Evolutionary conservation across 2,888 invertebrate species (phyloP).

Genomic region (Mythimna loreyi): DNA sequence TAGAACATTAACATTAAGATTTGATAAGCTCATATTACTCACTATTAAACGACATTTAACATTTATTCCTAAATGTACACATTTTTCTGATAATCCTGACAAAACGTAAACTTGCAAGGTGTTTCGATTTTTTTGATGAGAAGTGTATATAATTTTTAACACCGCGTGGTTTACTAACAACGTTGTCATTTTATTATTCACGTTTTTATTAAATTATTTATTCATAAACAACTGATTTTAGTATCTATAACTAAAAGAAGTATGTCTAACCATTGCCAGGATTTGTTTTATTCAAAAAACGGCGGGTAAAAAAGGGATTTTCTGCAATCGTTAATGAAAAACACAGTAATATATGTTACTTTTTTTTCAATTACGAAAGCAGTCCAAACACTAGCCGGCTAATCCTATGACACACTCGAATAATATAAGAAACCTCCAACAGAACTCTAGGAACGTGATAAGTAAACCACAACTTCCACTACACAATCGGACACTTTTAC

Average conservation of each 20-base stretch:
- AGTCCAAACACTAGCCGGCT: constrained; percentile 7
- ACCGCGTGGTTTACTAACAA: constrained; percentile 42
- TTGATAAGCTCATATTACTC: no score
- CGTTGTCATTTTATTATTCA: constrained; percentile 24
- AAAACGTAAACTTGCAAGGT: no score
- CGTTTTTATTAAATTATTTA: neutral
- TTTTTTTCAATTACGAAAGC: neutral
- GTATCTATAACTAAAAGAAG: constrained; percentile 10
- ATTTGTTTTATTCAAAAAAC: constrained; percentile 6
- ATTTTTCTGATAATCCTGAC: no score
- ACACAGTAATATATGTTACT: neutral
- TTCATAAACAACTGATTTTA: constrained; percentile 13
- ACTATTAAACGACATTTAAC: no score
- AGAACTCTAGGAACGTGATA: constrained; percentile 48
- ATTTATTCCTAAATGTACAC: no score
- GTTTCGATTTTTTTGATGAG: no score
- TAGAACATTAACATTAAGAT: no score
- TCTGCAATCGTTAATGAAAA: neutral
- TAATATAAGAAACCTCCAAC: constrained; percentile 9
- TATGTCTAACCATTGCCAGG: neutral
- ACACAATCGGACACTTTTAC: constrained; percentile 62
- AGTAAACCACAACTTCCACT: constrained; percentile 65
- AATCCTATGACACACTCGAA: constrained; percentile 27
- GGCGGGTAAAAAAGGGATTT: neutral
- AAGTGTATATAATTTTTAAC: constrained; percentile 34